Conservation (phyloP, 2,797 vertebrate species). For the Oryzias dopingdopingensis region DNA sequence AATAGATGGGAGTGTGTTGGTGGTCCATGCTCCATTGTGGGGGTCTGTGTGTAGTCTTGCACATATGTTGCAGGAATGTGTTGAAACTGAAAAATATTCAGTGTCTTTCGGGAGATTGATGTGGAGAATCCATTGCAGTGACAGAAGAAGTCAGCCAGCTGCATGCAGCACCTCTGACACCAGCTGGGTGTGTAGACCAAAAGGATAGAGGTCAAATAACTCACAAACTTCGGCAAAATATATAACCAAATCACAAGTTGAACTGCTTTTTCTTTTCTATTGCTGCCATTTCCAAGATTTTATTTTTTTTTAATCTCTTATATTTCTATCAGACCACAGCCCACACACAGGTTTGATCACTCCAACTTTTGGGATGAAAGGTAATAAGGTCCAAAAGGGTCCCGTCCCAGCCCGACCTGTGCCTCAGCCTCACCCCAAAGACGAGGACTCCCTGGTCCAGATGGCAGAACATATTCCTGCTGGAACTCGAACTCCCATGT, state of each 20-base stretch:
- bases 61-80: constrained; percentile 46
- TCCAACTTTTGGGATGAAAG: constrained; percentile 78
- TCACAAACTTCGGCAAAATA: constrained; percentile 38
- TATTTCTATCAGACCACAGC: constrained; percentile 44
- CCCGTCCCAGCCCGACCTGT: constrained; percentile 54
- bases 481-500: constrained; percentile 93
- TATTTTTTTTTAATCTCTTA: not conserved
- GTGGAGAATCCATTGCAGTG: constrained; percentile 47
- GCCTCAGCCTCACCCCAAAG: constrained; percentile 75
- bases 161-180: constrained; percentile 33
- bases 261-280: not conserved
- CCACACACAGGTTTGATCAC: constrained; percentile 48
- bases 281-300: not conserved
- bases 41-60: constrained; percentile 37
- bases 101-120: constrained; percentile 40
- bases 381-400: constrained; percentile 54
- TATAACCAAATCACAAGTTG: not conserved
- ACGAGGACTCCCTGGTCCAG: constrained; percentile 89
- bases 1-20: constrained; percentile 29
- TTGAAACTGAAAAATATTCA: constrained; percentile 35
- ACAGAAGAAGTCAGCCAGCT: constrained; percentile 49
- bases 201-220: constrained; percentile 55
- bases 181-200: constrained; percentile 46
- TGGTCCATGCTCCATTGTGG: constrained; percentile 34
- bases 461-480: constrained; percentile 95